Evolutionary conservation across 2,888 invertebrate genomes (phyloP).

Genomic region (Metalampra italica): DNA sequence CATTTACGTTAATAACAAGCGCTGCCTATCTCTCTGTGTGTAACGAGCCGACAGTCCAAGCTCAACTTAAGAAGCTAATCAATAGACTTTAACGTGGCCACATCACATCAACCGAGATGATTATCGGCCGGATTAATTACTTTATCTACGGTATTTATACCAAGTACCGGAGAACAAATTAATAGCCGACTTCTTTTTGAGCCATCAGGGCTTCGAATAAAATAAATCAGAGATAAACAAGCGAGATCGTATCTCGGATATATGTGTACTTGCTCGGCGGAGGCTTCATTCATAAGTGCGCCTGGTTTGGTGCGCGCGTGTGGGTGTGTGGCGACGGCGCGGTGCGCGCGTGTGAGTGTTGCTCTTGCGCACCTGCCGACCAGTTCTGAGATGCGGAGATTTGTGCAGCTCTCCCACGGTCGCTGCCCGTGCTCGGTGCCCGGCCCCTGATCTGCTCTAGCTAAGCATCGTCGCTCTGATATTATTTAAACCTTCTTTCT

Average conservation of each 20-base stretch:
- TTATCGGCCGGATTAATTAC: slow-evolving; percentile 66
- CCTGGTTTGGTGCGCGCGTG: slow-evolving; percentile 47
- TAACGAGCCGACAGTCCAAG: slow-evolving; percentile 6
- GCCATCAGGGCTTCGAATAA: slow-evolving; percentile 64
- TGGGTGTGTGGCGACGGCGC: slow-evolving; percentile 29
- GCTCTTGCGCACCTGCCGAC: slow-evolving; percentile 73
- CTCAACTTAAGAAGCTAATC: slow-evolving; percentile 6
- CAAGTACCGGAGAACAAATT: slow-evolving; percentile 63
- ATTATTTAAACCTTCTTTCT: slow-evolving; percentile 60
- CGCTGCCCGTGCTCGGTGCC: slow-evolving; percentile 52
- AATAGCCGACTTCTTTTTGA: slow-evolving; percentile 66
- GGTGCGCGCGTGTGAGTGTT: slow-evolving; percentile 30
- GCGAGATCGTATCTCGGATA: slow-evolving; percentile 50
- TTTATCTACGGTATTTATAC: slow-evolving; percentile 64
- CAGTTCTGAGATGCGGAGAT: slow-evolving; percentile 78
- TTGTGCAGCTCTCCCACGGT: slow-evolving; percentile 78
- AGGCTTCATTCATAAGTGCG: slow-evolving; percentile 74
- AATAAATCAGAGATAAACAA: slow-evolving; percentile 76
- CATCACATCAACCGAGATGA: slow-evolving; percentile 45
- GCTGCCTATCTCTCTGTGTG: background rate
- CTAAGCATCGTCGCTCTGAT: slow-evolving; percentile 56
- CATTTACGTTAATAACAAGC: background rate
- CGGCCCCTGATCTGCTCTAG: slow-evolving; percentile 63
- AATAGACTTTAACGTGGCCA: slow-evolving; percentile 12
- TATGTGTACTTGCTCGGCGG: slow-evolving; percentile 33